Evolutionary conservation across 2,888 invertebrate species (phyloP).

Genomic region (Pachydiplax longipennis): DNA sequence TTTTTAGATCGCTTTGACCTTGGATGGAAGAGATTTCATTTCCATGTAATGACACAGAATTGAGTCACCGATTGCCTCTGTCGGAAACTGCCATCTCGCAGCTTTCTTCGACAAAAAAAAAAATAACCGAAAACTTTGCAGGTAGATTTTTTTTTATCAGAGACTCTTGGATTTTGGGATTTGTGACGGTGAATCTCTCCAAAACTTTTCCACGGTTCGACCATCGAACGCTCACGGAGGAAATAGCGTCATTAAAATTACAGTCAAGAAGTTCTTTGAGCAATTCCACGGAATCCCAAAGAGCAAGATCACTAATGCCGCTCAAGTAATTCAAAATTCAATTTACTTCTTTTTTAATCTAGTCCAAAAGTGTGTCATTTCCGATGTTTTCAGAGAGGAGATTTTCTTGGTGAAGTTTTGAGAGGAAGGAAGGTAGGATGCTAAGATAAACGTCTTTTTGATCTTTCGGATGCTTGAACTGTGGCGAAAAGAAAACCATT

Average conservation of each 20-base stretch:
- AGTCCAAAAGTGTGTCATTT: too few species aligned
- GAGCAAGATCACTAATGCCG: background rate
- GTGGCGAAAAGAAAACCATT: too few species aligned
- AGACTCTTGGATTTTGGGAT: background rate
- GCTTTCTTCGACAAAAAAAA: background rate
- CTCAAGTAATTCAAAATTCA: background rate
- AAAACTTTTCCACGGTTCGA: background rate
- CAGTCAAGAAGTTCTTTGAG: background rate
- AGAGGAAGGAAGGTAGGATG: too few species aligned
- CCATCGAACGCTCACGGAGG: background rate
- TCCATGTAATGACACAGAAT: too few species aligned
- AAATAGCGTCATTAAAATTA: background rate
- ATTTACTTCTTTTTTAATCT: background rate
- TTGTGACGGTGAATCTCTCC: background rate
- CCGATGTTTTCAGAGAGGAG: too few species aligned
- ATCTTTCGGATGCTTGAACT: too few species aligned
- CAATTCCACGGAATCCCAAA: background rate
- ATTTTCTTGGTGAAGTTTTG: too few species aligned
- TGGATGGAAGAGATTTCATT: too few species aligned
- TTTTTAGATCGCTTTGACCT: too few species aligned
- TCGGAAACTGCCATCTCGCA: background rate
- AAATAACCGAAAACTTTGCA: background rate
- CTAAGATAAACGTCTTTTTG: too few species aligned
- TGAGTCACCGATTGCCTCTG: background rate
- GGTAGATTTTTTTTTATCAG: background rate